Evolutionary conservation across 1,140 invertebrate species (phyloP), one percentile per base, ranked within the genome.

Genomic region (Drepana arcuata): DNA sequence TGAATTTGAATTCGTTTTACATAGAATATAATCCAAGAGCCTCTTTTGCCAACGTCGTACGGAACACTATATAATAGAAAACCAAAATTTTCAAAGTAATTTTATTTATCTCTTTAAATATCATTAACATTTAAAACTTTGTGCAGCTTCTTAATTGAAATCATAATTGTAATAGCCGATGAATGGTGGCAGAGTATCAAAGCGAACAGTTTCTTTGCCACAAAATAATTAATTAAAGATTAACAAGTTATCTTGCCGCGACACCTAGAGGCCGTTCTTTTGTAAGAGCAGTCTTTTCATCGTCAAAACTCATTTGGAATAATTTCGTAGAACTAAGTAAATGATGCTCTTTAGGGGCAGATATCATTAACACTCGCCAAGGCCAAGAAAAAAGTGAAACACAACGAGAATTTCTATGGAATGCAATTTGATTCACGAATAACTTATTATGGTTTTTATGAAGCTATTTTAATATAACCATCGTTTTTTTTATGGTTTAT

Each of bases 281-380:
- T 80, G 68, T 81, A 54, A 5, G 53, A 56, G 62, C 48, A 64
- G 73, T 66, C 74, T 81, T 79, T 81, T 81, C 77, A 81, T 73
- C 72, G 69, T 64, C 68, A 73, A 66, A 81, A 77, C 77, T 81
- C 77, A 81, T 81, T 81, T 81, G 68, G 79, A 81, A 79, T 81
- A 81, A 79, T 79, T 81, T 69, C 61, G 58, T 66, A 66, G 72
- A 78, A 80, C 71, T 81, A 78, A 81, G 69, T 79, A 77, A 79
- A 81, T 78, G 63, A 67, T 81, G 72, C 63, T 69, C 64, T 74
- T 72, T 77, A 71, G 71, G 71, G 73, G 64, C 72, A 73, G 74
- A 75, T 79, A 81, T 79, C 70, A 81, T 81, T 79, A 79, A 75
- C 71, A 75, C 60, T 41, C 48, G 32, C 51, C 41, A 39, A 27